Percentiles rank a stretch among this genome's conserved stretches.
Evolutionary conservation across 1,140 invertebrate genomes (phyloP).

Genomic region (Drosophila auraria): DNA sequence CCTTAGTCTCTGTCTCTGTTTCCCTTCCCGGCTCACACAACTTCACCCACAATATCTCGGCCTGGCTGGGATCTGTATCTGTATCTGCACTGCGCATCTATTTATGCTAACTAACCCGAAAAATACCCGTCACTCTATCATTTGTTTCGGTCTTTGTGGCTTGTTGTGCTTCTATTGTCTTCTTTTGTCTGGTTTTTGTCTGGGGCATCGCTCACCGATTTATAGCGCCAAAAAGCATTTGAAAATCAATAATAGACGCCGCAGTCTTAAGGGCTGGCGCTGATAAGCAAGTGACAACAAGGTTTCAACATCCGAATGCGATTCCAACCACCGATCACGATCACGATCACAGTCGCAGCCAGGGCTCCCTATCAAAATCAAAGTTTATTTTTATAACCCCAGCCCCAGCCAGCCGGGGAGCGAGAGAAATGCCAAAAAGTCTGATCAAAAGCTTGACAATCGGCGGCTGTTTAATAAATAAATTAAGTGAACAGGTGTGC

Average conservation of each 20-base stretch:
- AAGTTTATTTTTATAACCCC: constrained; percentile 42
- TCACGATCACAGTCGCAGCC: background rate
- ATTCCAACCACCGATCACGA: constrained; percentile 13
- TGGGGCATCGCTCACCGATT: constrained; percentile 58
- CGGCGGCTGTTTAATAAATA: constrained; percentile 67
- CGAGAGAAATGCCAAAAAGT: constrained; percentile 57
- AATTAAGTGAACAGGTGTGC: constrained; percentile 48
- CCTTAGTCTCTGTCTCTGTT: background rate
- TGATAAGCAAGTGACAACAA: constrained; percentile 76
- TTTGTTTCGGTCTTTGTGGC: constrained; percentile 45
- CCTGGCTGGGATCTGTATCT: constrained; percentile 21
- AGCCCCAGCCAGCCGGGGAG: background rate
- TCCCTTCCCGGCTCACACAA: constrained; percentile 12
- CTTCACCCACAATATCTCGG: constrained; percentile 52
- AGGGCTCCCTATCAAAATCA: constrained; percentile 28
- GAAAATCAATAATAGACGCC: constrained; percentile 73
- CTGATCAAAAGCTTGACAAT: constrained; percentile 56
- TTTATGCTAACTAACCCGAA: constrained; percentile 72
- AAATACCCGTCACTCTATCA: constrained; percentile 67
- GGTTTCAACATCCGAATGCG: constrained; percentile 52
- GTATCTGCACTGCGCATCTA: constrained; percentile 75
- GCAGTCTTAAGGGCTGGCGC: constrained; percentile 35
- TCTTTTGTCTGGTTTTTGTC: constrained; percentile 37
- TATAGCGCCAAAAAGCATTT: constrained; percentile 75
- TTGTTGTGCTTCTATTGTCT: constrained; percentile 49